A percentile compares a stretch with the other conserved stretches of the same genome.
Conservation (phyloP, 1,140 invertebrate species). For the Helicoverpa zea region DNA sequence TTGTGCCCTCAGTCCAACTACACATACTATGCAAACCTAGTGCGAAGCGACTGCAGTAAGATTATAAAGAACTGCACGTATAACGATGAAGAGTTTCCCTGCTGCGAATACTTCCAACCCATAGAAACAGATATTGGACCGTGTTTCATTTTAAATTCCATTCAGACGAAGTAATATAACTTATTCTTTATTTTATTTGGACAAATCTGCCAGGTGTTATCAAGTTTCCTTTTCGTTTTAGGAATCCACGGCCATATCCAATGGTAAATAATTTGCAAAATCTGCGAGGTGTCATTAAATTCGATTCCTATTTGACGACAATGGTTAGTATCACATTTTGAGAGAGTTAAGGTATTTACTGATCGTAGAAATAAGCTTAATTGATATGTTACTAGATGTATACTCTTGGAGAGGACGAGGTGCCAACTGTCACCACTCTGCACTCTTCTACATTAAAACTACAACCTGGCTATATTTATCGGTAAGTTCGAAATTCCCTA, state of each 20-base stretch:
- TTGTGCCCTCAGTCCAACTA: slow-evolving; percentile 85
- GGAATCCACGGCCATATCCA: slow-evolving; percentile 71
- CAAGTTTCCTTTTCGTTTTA: slow-evolving; percentile 53
- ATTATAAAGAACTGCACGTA: slow-evolving; percentile 88
- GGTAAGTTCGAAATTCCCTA: slow-evolving; percentile 67
- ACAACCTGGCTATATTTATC: slow-evolving; percentile 82
- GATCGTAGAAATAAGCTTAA: not conserved
- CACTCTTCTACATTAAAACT: slow-evolving; percentile 87
- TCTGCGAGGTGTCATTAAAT: slow-evolving; percentile 86
- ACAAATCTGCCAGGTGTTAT: not conserved
- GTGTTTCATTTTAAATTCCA: slow-evolving; percentile 90
- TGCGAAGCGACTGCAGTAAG: slow-evolving; percentile 87
- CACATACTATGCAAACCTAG: slow-evolving; percentile 86
- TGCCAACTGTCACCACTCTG: slow-evolving; percentile 88
- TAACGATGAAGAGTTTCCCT: slow-evolving; percentile 88
- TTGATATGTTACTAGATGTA: slow-evolving; percentile 84
- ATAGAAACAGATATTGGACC: slow-evolving; percentile 89
- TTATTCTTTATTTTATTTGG: not conserved
- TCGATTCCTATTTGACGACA: slow-evolving; percentile 85
- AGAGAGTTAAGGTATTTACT: not conserved
- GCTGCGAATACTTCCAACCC: slow-evolving; percentile 89
- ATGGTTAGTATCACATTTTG: slow-evolving; percentile 75
- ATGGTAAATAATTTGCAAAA: slow-evolving; percentile 84
- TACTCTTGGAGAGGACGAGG: slow-evolving; percentile 88
- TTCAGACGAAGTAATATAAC: slow-evolving; percentile 84